Evolutionary conservation across 2,888 invertebrate genomes (phyloP).

Genomic region (Brachyptera risi): DNA sequence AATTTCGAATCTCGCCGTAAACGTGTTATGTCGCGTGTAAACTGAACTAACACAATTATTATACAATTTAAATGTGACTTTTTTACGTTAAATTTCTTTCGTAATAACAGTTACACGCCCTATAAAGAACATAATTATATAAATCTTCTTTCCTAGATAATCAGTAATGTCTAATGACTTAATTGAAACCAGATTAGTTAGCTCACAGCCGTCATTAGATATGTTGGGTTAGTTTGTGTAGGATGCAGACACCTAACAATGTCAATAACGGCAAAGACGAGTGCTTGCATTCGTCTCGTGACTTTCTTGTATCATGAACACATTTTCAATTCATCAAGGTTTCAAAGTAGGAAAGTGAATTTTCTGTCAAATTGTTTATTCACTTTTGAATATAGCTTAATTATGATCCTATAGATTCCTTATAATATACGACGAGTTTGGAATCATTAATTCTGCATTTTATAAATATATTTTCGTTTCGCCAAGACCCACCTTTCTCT

Average conservation of each 20-base stretch:
- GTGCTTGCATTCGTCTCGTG: no score
- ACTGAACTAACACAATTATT: slow-evolving; percentile 17
- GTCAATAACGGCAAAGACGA: no score
- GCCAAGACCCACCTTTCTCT: no score
- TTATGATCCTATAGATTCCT: no score
- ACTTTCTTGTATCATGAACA: no score
- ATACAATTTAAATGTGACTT: slow-evolving; percentile 5
- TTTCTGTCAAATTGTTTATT: no score
- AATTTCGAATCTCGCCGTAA: background rate
- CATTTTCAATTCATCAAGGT: no score
- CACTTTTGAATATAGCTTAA: no score
- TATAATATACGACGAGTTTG: no score
- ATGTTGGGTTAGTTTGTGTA: background rate
- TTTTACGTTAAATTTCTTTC: background rate
- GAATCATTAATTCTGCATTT: no score
- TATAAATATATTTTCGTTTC: no score
- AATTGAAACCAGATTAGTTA: background rate
- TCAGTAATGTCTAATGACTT: background rate
- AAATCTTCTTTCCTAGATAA: background rate
- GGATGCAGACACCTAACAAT: background rate
- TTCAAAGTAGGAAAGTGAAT: no score
- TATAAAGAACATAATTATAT: slow-evolving; percentile 6
- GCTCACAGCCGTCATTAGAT: background rate
- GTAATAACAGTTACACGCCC: slow-evolving; percentile 11
- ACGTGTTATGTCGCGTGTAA: background rate